A percentile compares a stretch with the other conserved stretches of the same genome.
These are phyloP conservation scores for Laupala kohalensis DNA, from an alignment of 1,140 invertebrate genomes.

Conservation along the genomic window DNA sequence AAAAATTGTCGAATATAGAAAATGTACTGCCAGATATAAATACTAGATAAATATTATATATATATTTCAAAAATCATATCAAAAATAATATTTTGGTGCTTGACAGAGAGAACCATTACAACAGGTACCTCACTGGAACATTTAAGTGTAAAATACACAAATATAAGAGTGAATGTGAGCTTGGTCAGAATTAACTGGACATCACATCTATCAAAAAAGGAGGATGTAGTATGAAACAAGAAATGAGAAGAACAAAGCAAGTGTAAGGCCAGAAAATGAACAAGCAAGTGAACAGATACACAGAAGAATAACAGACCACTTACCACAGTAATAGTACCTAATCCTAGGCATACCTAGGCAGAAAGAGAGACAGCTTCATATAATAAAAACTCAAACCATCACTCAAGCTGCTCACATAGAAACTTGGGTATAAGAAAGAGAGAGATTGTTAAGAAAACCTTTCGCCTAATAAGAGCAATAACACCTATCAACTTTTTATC, in stretches of 20 bases:
- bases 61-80: background rate
- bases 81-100: background rate
- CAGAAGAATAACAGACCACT: slow-evolving; percentile 25
- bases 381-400: background rate
- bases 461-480: too few relatives aligned
- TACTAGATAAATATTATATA: background rate
- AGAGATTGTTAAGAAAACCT: too few relatives aligned
- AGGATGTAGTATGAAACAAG: background rate
- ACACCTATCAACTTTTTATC: too few relatives aligned
- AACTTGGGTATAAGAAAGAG: background rate
- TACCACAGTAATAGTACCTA: slow-evolving; percentile 51
- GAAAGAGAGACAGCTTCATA: slow-evolving; percentile 21
- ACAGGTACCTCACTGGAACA: background rate
- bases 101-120: background rate
- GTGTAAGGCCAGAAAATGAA: background rate
- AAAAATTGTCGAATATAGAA: background rate
- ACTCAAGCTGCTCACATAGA: background rate
- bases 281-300: background rate
- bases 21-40: too few relatives aligned
- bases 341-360: slow-evolving; percentile 46
- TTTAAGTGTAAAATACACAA: background rate
- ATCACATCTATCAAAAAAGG: background rate
- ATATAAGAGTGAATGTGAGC: background rate
- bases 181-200: background rate
- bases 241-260: background rate